Percentiles rank a stretch among this genome's conserved stretches.
Evolutionary conservation across 1,140 invertebrate species (phyloP).

Genomic region (Trissolcus basalis): DNA sequence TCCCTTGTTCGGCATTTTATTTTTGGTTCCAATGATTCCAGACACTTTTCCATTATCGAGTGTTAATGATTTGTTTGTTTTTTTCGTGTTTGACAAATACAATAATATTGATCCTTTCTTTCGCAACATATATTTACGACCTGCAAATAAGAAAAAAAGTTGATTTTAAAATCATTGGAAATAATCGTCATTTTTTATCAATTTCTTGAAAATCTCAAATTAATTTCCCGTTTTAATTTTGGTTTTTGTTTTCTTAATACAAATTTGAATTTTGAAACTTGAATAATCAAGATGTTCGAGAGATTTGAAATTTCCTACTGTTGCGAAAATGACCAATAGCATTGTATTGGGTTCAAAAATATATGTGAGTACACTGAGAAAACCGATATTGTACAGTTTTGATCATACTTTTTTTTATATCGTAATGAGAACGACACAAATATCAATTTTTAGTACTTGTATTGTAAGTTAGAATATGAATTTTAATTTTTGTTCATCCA

Average conservation of each 20-base stretch:
- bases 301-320: conserved; percentile 6
- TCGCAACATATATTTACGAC: conserved; percentile 45
- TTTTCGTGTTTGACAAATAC: conserved; percentile 15
- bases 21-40: conserved; percentile 61
- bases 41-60: conserved; percentile 76
- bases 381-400: too few relatives aligned
- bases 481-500: too few relatives aligned
- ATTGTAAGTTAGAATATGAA: too few relatives aligned
- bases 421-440: too few relatives aligned
- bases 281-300: background rate
- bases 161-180: background rate
- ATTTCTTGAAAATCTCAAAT: background rate
- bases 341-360: conserved; percentile 21
- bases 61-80: conserved; percentile 2
- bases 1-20: conserved; percentile 80
- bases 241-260: too few relatives aligned
- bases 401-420: too few relatives aligned
- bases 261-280: background rate
- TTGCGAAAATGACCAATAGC: conserved; percentile 47
- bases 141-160: conserved; percentile 21
- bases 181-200: background rate
- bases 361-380: too few relatives aligned
- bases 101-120: conserved; percentile 48
- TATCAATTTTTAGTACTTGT: too few relatives aligned
- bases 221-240: too few relatives aligned